These are phyloP conservation scores for Dicentrarchus labrax DNA, from an alignment of 2,113 vertebrate species.

Conservation along the genomic window DNA sequence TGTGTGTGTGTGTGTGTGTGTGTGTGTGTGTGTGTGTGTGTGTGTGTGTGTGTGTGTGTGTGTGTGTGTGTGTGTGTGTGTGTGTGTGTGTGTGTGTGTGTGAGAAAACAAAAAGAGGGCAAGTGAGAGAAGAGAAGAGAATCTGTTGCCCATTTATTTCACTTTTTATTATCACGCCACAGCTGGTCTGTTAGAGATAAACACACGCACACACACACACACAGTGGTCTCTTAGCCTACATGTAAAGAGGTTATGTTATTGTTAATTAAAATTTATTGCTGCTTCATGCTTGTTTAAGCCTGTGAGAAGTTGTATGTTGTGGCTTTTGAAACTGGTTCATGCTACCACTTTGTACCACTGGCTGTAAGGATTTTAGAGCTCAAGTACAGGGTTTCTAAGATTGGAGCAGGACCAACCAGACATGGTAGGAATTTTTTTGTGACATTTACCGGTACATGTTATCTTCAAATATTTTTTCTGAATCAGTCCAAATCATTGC, in stretches of 20 bases:
- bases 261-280: slow-evolving; percentile 23
- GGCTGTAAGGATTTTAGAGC: slow-evolving; percentile 1
- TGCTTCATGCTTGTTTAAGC: slow-evolving; percentile 17
- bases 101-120: not conserved
- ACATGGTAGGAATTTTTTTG: not conserved
- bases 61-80: slow-evolving; percentile 3
- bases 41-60: slow-evolving; percentile 35
- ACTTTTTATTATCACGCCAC: slow-evolving; percentile 32
- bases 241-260: slow-evolving; percentile 28
- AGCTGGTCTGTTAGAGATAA: slow-evolving; percentile 31
- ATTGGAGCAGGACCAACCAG: not conserved
- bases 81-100: slow-evolving; percentile 5
- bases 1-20: not conserved
- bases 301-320: slow-evolving; percentile 28
- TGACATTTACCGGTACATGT: not conserved
- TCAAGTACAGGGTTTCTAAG: slow-evolving; percentile 17
- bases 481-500: not conserved
- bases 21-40: slow-evolving; percentile 19
- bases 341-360: slow-evolving; percentile 6
- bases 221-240: not conserved
- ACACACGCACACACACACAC: not conserved
- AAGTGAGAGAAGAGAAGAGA: slow-evolving; percentile 30
- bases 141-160: slow-evolving; percentile 39
- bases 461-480: not conserved
- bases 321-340: slow-evolving; percentile 19